These are phyloP conservation scores for Cacajao melanocephalus DNA, from an alignment of 2,797 vertebrate species.

Conservation along the genomic window DNA sequence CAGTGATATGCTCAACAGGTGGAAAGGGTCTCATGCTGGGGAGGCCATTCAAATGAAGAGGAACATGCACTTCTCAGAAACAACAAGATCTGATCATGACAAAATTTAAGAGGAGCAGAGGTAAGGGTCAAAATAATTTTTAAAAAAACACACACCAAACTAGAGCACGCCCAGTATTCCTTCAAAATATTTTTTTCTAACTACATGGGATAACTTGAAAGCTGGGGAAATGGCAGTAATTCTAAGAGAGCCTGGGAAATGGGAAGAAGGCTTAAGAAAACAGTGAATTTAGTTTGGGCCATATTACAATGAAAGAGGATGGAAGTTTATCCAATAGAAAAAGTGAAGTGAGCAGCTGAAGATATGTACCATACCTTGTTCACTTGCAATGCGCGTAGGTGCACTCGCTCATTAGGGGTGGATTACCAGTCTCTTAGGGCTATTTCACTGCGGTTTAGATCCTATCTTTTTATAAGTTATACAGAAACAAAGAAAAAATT, in stretches of 20 bases:
- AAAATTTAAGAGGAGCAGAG: neutral
- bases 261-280: neutral
- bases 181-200: neutral
- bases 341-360: neutral
- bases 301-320: neutral
- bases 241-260: neutral
- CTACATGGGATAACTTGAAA: neutral
- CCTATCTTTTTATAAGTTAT: constrained; percentile 26
- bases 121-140: neutral
- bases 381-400: neutral
- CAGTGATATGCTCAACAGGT: neutral
- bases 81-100: neutral
- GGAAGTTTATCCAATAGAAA: neutral
- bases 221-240: neutral
- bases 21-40: neutral
- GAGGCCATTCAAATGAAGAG: neutral
- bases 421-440: neutral
- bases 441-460: neutral
- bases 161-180: neutral
- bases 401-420: neutral
- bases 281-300: neutral
- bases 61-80: neutral
- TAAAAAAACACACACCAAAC: neutral
- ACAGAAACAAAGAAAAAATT: constrained; percentile 44
- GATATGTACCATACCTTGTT: neutral